Percentiles rank a stretch among this genome's conserved stretches.
Conservation (phyloP, 1,140 invertebrate genomes). For the Drosophila athabasca region DNA sequence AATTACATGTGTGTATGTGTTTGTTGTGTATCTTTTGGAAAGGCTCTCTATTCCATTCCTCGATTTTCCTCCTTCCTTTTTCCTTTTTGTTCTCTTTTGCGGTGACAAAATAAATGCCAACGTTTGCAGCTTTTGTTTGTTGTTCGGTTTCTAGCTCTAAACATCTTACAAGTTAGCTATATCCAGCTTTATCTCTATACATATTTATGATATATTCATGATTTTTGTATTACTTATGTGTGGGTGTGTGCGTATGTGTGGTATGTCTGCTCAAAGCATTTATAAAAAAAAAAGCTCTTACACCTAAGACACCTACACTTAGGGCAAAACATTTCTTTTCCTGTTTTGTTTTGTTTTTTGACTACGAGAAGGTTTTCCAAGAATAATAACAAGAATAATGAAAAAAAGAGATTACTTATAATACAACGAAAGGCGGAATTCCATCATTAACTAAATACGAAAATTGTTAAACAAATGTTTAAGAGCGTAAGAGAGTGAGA, state of each 20-base stretch:
- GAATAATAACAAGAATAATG: too few relatives aligned
- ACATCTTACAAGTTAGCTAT: slow-evolving; percentile 18
- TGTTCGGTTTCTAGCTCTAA: slow-evolving; percentile 60
- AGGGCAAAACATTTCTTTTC: slow-evolving; percentile 20
- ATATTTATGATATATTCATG: slow-evolving; percentile 25
- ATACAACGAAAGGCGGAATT: too few relatives aligned
- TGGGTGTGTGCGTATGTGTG: too few relatives aligned
- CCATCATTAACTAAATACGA: background rate
- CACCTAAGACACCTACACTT: slow-evolving; percentile 8
- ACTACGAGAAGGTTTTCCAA: too few relatives aligned
- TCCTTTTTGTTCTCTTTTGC: slow-evolving; percentile 9
- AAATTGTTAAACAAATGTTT: background rate
- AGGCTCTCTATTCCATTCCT: background rate
- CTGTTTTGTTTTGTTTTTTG: slow-evolving; percentile 2
- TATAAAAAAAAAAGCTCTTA: slow-evolving; percentile 11
- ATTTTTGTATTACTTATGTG: slow-evolving; percentile 13
- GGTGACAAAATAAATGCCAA: slow-evolving; percentile 67
- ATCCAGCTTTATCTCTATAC: slow-evolving; percentile 10
- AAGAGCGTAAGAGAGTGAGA: background rate
- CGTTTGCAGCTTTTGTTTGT: slow-evolving; percentile 47
- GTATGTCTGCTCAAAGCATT: slow-evolving; percentile 50
- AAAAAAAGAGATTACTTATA: too few relatives aligned
- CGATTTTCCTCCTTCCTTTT: background rate
- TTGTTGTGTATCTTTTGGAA: slow-evolving; percentile 15
- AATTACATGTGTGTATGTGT: slow-evolving; percentile 46